Conservation (phyloP, 2,797 vertebrate species). For the Thunnus albacares region DNA sequence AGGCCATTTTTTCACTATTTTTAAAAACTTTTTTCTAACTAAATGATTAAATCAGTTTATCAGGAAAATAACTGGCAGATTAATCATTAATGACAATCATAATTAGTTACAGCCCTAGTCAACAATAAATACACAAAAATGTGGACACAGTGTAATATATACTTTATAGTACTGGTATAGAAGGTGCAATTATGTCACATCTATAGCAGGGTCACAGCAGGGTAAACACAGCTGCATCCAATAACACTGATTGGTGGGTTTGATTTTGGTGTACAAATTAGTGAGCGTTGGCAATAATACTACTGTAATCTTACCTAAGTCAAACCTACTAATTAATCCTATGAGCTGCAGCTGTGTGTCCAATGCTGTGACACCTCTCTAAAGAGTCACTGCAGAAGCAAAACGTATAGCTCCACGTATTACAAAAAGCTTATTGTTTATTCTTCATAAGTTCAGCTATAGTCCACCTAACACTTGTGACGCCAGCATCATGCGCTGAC, state of each 20-base stretch:
- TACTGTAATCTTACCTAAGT: neutral
- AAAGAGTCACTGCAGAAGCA: neutral
- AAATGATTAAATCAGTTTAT: no score
- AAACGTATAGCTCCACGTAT: neutral
- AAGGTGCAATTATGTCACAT: no score
- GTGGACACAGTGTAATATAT: neutral
- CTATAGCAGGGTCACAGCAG: neutral
- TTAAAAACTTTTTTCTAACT: no score
- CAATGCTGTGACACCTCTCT: neutral
- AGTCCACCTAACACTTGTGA: neutral
- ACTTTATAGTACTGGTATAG: neutral
- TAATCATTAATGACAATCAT: no score
- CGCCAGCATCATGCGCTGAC: neutral
- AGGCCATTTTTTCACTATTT: no score
- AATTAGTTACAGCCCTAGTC: no score
- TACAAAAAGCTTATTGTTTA: neutral
- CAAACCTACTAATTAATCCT: neutral
- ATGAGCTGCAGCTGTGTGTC: neutral
- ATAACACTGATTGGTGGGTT: neutral
- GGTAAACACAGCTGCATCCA: neutral
- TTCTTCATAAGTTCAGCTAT: neutral
- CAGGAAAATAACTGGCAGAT: no score
- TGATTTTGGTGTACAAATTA: neutral
- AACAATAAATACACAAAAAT: neutral
- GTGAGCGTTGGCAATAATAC: neutral